Evolutionary conservation across 2,797 vertebrate genomes (phyloP).

Genomic region (Schizothorax lantsangensis): DNA sequence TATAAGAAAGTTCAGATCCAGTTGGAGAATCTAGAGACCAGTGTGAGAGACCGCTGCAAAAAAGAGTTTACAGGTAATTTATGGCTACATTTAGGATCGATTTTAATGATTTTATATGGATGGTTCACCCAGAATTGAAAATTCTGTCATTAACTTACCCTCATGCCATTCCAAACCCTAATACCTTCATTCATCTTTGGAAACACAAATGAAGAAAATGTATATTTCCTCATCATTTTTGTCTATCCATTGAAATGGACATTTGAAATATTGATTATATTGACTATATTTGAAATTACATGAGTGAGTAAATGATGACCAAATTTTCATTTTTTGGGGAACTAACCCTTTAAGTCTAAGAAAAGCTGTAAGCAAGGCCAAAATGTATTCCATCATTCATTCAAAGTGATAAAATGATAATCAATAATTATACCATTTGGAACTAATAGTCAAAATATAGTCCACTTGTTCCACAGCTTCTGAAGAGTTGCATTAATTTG

Average conservation of each 20-base stretch:
- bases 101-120: background rate
- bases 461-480: background rate
- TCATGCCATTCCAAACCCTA: background rate
- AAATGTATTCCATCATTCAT: background rate
- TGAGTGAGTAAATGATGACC: background rate
- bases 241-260: background rate
- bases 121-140: background rate
- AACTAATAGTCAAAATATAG: background rate
- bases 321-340: background rate
- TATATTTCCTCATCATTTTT: background rate
- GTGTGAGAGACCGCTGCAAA: slow-evolving; percentile 97
- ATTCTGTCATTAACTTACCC: background rate
- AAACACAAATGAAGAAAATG: background rate
- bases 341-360: background rate
- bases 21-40: slow-evolving; percentile 96
- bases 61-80: slow-evolving; percentile 95
- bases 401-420: background rate
- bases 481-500: background rate
- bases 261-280: background rate
- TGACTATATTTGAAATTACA: background rate
- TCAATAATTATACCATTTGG: background rate
- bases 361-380: background rate
- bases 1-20: slow-evolving; percentile 99
- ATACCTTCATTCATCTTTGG: background rate
- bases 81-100: background rate